Evolutionary conservation across 2,797 vertebrate genomes (phyloP).

Genomic region (Hydrolagus colliei): DNA sequence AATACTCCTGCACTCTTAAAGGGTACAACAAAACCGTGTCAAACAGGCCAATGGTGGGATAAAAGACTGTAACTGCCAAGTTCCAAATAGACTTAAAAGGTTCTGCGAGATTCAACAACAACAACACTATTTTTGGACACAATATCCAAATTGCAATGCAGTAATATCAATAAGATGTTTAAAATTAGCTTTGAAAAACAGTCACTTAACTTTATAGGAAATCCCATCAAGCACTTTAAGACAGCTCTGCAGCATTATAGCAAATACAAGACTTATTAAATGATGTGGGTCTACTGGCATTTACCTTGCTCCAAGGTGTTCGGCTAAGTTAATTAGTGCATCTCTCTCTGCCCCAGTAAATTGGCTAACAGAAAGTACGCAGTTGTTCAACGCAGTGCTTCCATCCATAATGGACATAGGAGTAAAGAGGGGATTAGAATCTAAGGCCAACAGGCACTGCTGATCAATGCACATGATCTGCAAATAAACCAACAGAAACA

Average conservation of each 20-base stretch:
- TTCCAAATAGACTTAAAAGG: too few relatives aligned
- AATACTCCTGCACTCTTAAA: slow-evolving; percentile 88
- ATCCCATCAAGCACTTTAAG: too few relatives aligned
- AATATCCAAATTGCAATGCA: not conserved
- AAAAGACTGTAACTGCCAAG: too few relatives aligned
- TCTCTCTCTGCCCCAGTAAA: slow-evolving; percentile 86
- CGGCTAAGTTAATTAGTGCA: slow-evolving; percentile 76
- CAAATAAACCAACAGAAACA: slow-evolving; percentile 39
- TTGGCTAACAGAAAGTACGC: slow-evolving; percentile 89
- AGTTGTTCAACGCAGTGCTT: slow-evolving; percentile 65
- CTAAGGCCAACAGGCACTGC: slow-evolving; percentile 66
- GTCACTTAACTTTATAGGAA: too few relatives aligned
- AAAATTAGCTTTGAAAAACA: too few relatives aligned
- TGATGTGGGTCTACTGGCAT: not conserved
- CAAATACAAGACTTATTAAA: too few relatives aligned
- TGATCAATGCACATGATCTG: slow-evolving; percentile 82
- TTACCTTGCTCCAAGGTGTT: slow-evolving; percentile 81
- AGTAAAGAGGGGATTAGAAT: slow-evolving; percentile 76
- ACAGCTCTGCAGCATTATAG: too few relatives aligned
- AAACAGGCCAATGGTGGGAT: not conserved
- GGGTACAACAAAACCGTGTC: not conserved
- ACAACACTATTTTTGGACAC: not conserved
- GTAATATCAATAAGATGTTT: not conserved
- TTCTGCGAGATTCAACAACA: too few relatives aligned
- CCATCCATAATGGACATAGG: slow-evolving; percentile 75